Conservation (phyloP, 2,888 invertebrate species). For the Conops quadrifasciatus region DNA sequence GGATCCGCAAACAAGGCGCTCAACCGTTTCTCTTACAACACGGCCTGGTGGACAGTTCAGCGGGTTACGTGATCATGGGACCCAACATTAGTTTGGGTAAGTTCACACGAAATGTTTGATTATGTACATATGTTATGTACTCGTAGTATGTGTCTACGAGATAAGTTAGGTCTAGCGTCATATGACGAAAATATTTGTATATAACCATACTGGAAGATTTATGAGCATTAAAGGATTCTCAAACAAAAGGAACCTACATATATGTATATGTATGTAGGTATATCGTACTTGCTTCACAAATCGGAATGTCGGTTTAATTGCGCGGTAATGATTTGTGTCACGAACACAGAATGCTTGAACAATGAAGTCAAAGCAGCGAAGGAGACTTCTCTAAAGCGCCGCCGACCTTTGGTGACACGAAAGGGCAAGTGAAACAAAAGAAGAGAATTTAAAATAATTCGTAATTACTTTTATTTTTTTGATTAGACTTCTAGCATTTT, state of each 20-base stretch:
- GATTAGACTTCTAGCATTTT: no score
- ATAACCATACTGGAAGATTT: no score
- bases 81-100: conserved; percentile 69
- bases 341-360: background rate
- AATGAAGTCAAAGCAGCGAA: no score
- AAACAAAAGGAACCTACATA: background rate
- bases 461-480: no score
- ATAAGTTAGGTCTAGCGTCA: background rate
- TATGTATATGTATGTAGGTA: no score
- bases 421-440: no score
- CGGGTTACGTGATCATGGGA: conserved; percentile 78
- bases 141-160: conserved; percentile 10
- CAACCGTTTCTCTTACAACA: conserved; percentile 74
- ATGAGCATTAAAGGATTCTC: no score
- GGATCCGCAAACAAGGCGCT: conserved; percentile 70
- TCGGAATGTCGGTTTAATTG: conserved; percentile 22
- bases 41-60: conserved; percentile 77
- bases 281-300: no score
- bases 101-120: conserved; percentile 40
- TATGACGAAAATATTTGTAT: conserved; percentile 19
- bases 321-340: conserved; percentile 19
- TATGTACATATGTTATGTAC: conserved; percentile 5
- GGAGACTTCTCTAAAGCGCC: no score
- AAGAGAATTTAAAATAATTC: no score
- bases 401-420: no score